Base-by-base conservation (phyloP, 2,888 invertebrate genomes). In the Acanthococcus lagerstroemiae region DNA sequence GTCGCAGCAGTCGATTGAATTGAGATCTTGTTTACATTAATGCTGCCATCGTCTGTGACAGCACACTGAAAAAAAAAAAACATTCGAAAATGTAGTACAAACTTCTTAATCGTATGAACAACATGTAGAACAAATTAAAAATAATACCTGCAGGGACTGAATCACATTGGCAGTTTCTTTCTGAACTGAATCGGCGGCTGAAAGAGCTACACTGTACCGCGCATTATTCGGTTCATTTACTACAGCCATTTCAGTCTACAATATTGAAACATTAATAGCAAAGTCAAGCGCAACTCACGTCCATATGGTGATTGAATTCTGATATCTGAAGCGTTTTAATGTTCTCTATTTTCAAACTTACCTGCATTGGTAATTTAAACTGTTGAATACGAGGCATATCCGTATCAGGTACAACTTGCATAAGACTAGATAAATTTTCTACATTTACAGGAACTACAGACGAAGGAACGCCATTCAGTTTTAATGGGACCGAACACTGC, bases 371-470 rank as follows among this genome's bases (percentile, higher is more conserved):
- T 37, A 61, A 50, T 21, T 61, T 61, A 25, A 61, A 61, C 22
- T 61, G 48, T n/a, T 61, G 61, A 25, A 61, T 61, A 17, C 61
- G 50, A 30, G 61, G 48, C 30, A 61, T 30, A 25, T 61, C 61
- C 7, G 24, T 61, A 61, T 61, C 50, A 27, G 61, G 61, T 9
- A 61, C 52, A 17, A 61, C 50, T 50, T 61, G 61, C 61, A 61
- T 61, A 27, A 61, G 61, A 61, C 61, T 61, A 61, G 61, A 61
- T 27, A 61, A 27, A 61, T 61, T 61, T 30, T 61, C 61, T 0
- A 61, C 61, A 50, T 61, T 61, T 6, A 61, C 19, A 30, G 61
- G 61, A 52, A 61, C 61, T 9, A 61, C 61, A 15, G 61, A 61
- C 12, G 61, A 50, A 1, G 61, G 26, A 21, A 50, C 50, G 2